Evolutionary conservation across 2,797 vertebrate species (phyloP).

Genomic region (Sciurus carolinensis): DNA sequence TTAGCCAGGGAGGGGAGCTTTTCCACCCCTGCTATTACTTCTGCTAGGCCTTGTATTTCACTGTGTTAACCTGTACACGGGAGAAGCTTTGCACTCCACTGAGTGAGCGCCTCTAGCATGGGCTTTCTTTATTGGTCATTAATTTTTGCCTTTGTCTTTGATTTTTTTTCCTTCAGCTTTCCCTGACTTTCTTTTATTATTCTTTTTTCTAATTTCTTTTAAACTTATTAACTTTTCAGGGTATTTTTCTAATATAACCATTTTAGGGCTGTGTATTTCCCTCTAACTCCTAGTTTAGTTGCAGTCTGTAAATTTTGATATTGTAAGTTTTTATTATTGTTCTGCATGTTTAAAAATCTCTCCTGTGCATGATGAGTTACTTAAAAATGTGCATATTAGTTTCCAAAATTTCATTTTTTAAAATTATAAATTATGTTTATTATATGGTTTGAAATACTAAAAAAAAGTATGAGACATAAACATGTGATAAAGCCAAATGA

Average conservation of each 20-base stretch:
- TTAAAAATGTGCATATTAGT: background rate
- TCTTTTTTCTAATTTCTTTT: background rate
- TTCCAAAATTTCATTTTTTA: background rate
- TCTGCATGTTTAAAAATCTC: background rate
- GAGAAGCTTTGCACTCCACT: background rate
- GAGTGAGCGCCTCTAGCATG: background rate
- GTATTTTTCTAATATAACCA: background rate
- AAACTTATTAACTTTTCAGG: background rate
- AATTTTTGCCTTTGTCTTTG: background rate
- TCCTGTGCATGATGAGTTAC: background rate
- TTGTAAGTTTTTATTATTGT: background rate
- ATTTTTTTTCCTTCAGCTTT: constrained; percentile 13
- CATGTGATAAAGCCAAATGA: background rate
- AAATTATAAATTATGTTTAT: constrained; percentile 3
- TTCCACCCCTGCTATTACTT: background rate
- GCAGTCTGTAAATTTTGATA: background rate
- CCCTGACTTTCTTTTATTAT: background rate
- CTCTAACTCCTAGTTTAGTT: background rate
- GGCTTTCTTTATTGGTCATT: background rate
- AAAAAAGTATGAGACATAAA: background rate
- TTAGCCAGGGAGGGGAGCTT: background rate
- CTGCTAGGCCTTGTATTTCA: background rate
- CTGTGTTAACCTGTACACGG: background rate
- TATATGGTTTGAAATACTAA: background rate
- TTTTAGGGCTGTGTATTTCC: constrained; percentile 1